Evolutionary conservation across 2,888 invertebrate genomes (phyloP).

Genomic region (Caenorhabditis afra): DNA sequence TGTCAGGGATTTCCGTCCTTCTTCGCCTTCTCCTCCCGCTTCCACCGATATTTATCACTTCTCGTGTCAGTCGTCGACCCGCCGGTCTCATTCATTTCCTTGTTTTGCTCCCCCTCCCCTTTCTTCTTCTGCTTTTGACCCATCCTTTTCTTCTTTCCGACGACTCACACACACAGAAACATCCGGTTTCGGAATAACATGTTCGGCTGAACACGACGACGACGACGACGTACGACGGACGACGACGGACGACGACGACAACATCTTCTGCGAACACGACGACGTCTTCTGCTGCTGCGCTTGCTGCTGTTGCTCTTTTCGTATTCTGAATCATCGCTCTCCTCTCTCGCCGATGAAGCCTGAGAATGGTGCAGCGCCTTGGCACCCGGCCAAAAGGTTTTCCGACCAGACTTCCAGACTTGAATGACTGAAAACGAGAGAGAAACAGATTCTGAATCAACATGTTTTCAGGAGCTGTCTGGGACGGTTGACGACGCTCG

Average conservation of each 20-base stretch:
- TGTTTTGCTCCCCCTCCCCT: constrained; percentile 28
- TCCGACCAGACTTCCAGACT: too few species aligned
- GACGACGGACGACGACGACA: too few species aligned
- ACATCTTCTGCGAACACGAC: too few species aligned
- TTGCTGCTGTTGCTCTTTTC: not conserved
- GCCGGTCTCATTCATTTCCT: constrained; percentile 42
- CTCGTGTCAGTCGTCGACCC: constrained; percentile 16
- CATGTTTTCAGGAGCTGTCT: constrained; percentile 66
- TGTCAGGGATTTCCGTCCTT: not conserved
- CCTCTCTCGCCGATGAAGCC: constrained; percentile 61
- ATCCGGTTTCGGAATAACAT: constrained; percentile 60
- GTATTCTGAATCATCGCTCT: constrained; percentile 7
- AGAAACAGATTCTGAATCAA: not conserved
- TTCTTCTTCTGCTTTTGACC: constrained; percentile 25
- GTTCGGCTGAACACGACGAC: constrained; percentile 43
- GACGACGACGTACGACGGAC: too few species aligned
- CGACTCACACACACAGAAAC: constrained; percentile 23
- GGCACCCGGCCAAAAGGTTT: constrained; percentile 61
- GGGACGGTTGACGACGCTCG: constrained; percentile 66
- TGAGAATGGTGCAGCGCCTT: constrained; percentile 58
- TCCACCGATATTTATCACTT: constrained; percentile 23
- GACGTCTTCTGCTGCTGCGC: not conserved
- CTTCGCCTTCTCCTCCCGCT: constrained; percentile 19
- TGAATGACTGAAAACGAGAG: not conserved
- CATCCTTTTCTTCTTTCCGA: not conserved